A percentile compares a stretch with the other conserved stretches of the same genome.
Conservation (phyloP, 1,140 invertebrate species). For the Ganaspis sp. region DNA sequence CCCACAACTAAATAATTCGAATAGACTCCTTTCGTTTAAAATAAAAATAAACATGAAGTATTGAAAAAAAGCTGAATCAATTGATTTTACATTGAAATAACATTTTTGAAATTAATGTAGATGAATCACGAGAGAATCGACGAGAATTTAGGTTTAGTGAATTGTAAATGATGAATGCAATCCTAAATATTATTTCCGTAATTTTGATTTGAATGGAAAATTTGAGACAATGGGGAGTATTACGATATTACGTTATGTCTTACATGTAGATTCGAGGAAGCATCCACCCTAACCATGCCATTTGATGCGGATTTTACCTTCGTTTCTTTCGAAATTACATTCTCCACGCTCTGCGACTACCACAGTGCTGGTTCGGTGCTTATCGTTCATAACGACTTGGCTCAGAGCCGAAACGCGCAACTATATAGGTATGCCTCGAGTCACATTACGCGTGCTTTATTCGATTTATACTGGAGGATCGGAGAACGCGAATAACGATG, state of each 20-base stretch:
- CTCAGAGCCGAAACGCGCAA: slow-evolving; percentile 47
- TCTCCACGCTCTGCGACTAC: slow-evolving; percentile 48
- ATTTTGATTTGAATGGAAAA: neutral
- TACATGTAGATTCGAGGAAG: slow-evolving; percentile 5
- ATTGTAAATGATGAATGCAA: neutral
- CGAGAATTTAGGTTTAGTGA: neutral
- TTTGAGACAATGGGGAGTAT: neutral
- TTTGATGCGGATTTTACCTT: slow-evolving; percentile 32
- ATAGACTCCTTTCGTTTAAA: too few relatives aligned
- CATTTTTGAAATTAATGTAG: too few relatives aligned
- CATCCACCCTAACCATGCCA: slow-evolving; percentile 11
- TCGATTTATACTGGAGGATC: slow-evolving; percentile 42
- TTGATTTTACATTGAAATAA: too few relatives aligned
- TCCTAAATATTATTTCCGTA: neutral
- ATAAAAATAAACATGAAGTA: too few relatives aligned
- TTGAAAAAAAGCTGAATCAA: too few relatives aligned
- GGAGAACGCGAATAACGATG: slow-evolving; percentile 32
- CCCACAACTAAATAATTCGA: too few relatives aligned
- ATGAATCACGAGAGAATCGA: too few relatives aligned
- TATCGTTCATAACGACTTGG: slow-evolving; percentile 47
- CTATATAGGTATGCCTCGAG: slow-evolving; percentile 33
- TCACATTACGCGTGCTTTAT: slow-evolving; percentile 46
- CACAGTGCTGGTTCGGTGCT: slow-evolving; percentile 49
- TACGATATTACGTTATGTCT: slow-evolving; percentile 11
- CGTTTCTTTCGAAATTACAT: slow-evolving; percentile 52